These are phyloP conservation scores for Dinocampus coccinellae DNA, from an alignment of 2,888 invertebrate genomes.

Conservation along the genomic window DNA sequence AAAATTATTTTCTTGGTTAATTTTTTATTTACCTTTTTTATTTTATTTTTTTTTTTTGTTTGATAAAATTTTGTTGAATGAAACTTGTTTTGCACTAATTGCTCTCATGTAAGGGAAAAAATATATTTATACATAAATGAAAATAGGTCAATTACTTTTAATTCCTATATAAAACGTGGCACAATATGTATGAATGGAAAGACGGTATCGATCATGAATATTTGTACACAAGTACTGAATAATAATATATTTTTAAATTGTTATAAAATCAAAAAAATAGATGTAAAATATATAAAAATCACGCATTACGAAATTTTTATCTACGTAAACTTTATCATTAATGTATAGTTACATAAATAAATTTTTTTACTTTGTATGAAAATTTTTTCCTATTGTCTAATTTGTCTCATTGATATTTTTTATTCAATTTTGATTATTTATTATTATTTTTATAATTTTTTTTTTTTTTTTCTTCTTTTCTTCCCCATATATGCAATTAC, in stretches of 20 bases:
- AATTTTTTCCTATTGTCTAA: not conserved
- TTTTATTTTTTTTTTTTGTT: not conserved
- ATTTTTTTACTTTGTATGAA: not conserved
- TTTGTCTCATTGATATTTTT: not conserved
- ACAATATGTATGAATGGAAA: not conserved
- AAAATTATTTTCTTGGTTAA: too few species aligned
- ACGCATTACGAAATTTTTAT: not conserved
- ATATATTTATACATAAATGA: not conserved
- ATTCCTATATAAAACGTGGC: conserved; percentile 15
- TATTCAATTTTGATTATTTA: not conserved
- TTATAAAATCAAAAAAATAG: too few species aligned
- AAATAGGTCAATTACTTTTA: conserved; percentile 34
- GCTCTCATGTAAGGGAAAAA: not conserved
- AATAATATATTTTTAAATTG: too few species aligned
- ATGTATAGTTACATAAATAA: too few species aligned
- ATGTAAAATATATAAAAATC: too few species aligned
- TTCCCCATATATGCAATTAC: not conserved
- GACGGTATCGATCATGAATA: conserved; percentile 27
- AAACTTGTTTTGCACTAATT: not conserved
- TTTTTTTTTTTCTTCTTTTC: not conserved
- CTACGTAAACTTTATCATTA: not conserved
- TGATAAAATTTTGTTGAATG: not conserved
- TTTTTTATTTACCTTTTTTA: too few species aligned
- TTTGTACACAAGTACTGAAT: not conserved
- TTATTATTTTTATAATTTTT: not conserved